phyloP scores from a whole-genome alignment of 2,888 invertebrate species.

The Parascotia fuliginaria region DNA sequence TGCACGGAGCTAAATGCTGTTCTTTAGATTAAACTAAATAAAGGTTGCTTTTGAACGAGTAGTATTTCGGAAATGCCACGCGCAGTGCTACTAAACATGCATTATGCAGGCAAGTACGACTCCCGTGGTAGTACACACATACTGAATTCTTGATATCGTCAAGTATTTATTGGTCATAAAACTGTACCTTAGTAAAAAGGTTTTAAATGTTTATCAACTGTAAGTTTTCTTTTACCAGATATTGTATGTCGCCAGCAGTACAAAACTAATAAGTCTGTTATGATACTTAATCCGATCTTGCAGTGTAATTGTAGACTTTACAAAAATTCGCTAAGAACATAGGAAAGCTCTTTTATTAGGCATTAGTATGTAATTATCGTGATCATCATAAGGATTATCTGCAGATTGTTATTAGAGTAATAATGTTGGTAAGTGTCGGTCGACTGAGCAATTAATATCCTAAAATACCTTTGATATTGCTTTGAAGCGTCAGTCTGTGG shows the following conservation, averaged over 20 bases:
- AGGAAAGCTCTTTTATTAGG: constrained; percentile 25
- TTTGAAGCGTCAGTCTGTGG: constrained; percentile 67
- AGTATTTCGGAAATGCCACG: constrained; percentile 7
- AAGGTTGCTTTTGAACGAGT: too few relatives aligned
- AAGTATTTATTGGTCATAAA: constrained; percentile 15
- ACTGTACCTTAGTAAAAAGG: constrained; percentile 5
- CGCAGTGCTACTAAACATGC: constrained; percentile 5
- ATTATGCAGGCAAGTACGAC: constrained; percentile 5
- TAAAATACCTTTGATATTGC: constrained; percentile 71
- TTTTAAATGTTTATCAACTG: constrained; percentile 9
- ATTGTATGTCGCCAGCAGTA: neutral
- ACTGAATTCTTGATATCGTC: constrained; percentile 4
- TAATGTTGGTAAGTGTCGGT: constrained; percentile 61
- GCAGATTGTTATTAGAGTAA: constrained; percentile 52
- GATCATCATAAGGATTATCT: constrained; percentile 47
- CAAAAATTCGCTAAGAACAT: constrained; percentile 18
- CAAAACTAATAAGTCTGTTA: constrained; percentile 12
- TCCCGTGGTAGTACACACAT: neutral
- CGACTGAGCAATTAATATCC: constrained; percentile 70
- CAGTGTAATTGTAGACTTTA: neutral
- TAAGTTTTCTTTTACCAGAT: constrained; percentile 6
- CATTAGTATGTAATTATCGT: constrained; percentile 49
- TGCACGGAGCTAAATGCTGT: too few relatives aligned
- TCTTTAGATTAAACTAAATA: too few relatives aligned
- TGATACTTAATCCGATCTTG: too few relatives aligned